Evolutionary conservation across 2,888 invertebrate species (phyloP), one percentile per base, ranked within the genome.

Genomic region (Epistrophe eligans): DNA sequence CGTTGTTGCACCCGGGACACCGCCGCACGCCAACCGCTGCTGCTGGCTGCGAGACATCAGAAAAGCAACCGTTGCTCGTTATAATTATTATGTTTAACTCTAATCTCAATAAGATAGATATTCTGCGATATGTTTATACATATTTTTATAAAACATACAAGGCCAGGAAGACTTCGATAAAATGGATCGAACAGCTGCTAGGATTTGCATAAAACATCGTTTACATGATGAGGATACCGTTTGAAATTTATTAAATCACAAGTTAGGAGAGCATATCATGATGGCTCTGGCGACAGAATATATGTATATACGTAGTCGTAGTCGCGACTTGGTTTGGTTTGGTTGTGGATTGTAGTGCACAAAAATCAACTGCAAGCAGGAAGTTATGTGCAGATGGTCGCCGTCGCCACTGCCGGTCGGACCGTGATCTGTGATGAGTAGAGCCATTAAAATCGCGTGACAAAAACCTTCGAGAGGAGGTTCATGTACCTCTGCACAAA

Each of bases 181-280:
- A 72, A 48, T 60, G 45, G 60, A 79, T 77, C 43, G 28, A 84
- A 62, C 73, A 79, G 79, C 84, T 76, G 80, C 66, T 48, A 72
- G 64, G 64, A 84, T 84, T 84, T 84, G 80, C 79, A 84, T 84
- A 80, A 76, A 64, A 84, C 84, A 74, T 76, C 70, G 58, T 64
- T 35, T 64, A 84, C 79, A 70, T 84, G 79, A 76, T 58, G 71
- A 48, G 15, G 70, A 84, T 79, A 79, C 62, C 57, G 70, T 79
- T 79, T 84, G 50, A 67, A 71, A 40, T 70, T 57, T 60, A 81
- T 62, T 72, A 50, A 57, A 57, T 52, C 43, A 71, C 45, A 72
- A 35, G 77, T 77, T 72, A 50, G 24, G 76, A 83, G 60, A 74
- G 52, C 60, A 73, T n/a, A n/a, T 24, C 24, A 24, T 74, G 70